phyloP scores from a whole-genome alignment of 2,888 invertebrate genomes.

The Cancer borealis region DNA sequence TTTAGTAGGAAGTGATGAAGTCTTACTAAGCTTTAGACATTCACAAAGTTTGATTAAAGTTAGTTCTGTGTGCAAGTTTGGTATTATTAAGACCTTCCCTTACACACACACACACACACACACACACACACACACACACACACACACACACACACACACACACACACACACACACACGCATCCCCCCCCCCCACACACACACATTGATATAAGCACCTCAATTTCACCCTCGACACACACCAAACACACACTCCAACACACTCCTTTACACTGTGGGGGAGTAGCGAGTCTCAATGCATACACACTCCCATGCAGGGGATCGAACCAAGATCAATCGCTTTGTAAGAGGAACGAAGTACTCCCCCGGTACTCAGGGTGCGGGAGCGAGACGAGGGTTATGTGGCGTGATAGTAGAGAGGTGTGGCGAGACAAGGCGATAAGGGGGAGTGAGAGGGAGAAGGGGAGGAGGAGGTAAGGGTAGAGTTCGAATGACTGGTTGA shows the following conservation, averaged over 20 bases:
- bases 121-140: slow-evolving; percentile 20
- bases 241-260: not conserved
- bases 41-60: not conserved
- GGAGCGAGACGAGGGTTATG: not conserved
- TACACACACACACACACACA: not conserved
- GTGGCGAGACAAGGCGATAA: not conserved
- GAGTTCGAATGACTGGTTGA: not conserved
- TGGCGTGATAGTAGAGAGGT: not conserved
- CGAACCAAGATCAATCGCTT: not conserved
- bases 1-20: too few species aligned
- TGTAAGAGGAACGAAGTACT: not conserved
- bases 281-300: not conserved
- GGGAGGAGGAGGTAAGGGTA: not conserved
- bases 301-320: not conserved
- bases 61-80: not conserved
- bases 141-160: not conserved
- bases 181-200: too few species aligned
- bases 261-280: not conserved
- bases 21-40: not conserved
- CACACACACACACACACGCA: not conserved
- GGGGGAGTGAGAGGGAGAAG: not conserved
- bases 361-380: not conserved
- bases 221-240: not conserved
- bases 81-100: not conserved
- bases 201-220: not conserved